Percentiles rank a stretch among this genome's conserved stretches.
Evolutionary conservation across 2,113 vertebrate genomes (phyloP).

Genomic region (Diadophis punctatus): DNA sequence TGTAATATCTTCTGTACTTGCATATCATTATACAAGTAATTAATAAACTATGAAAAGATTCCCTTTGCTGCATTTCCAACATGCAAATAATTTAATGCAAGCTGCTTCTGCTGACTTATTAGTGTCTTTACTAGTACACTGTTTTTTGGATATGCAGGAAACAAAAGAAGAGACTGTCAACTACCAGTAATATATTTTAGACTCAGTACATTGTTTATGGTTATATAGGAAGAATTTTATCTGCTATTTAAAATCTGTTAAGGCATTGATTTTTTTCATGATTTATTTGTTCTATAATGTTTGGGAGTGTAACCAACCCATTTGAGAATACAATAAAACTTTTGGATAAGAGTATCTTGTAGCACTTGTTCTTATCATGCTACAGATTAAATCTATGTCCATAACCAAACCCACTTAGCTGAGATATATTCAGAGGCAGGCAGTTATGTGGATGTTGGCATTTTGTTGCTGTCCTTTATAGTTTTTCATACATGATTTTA

Average conservation of each 20-base stretch:
- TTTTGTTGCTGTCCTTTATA: background rate
- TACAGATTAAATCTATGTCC: background rate
- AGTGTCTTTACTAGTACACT: slow-evolving; percentile 12
- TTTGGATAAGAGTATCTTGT: slow-evolving; percentile 18
- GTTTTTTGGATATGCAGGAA: slow-evolving; percentile 20
- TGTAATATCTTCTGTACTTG: background rate
- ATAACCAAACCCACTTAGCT: background rate
- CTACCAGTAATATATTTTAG: background rate
- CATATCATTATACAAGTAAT: background rate
- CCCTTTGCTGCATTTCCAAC: background rate
- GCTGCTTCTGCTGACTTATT: background rate
- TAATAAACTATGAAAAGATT: background rate
- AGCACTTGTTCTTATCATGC: slow-evolving; percentile 21
- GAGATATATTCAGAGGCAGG: background rate
- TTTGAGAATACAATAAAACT: slow-evolving; percentile 32
- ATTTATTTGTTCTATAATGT: slow-evolving; percentile 42
- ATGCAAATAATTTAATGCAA: background rate
- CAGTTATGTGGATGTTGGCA: background rate
- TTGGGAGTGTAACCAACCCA: slow-evolving; percentile 37
- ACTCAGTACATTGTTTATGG: background rate
- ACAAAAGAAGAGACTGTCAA: slow-evolving; percentile 15
- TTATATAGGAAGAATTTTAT: background rate
- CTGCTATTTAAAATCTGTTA: slow-evolving; percentile 28
- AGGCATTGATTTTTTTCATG: slow-evolving; percentile 27
- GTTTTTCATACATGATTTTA: background rate